Evolutionary conservation across 2,113 vertebrate genomes (phyloP).

Genomic region (Ptyas mucosa): DNA sequence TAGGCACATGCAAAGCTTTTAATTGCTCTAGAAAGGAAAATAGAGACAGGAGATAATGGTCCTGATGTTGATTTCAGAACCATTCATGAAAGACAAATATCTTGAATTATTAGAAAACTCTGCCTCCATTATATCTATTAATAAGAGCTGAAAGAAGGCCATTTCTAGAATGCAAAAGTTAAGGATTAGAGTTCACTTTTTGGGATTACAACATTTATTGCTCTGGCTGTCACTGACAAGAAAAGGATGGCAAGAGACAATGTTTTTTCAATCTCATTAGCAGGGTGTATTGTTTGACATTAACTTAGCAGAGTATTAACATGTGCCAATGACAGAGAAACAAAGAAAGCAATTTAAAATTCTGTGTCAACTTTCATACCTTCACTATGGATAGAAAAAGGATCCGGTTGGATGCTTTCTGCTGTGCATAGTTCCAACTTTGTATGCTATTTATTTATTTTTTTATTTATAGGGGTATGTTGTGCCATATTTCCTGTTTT

Average conservation of each 20-base stretch:
- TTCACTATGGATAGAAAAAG: constrained; percentile 22
- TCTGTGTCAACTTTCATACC: constrained; percentile 49
- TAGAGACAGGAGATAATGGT: constrained; percentile 55
- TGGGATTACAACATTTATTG: constrained; percentile 64
- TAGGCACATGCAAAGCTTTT: constrained; percentile 22
- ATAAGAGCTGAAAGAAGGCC: constrained; percentile 54
- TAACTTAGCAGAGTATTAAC: constrained; percentile 62
- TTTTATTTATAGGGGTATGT: constrained; percentile 7
- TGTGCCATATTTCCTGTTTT: background rate
- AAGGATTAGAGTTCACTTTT: constrained; percentile 64
- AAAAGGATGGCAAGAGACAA: constrained; percentile 68
- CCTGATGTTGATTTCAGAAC: constrained; percentile 57
- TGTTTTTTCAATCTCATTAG: constrained; percentile 70
- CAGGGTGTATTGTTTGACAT: constrained; percentile 58
- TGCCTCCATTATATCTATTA: constrained; percentile 65
- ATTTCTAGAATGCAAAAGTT: constrained; percentile 67
- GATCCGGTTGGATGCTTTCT: constrained; percentile 14
- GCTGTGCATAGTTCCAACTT: background rate
- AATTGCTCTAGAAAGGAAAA: constrained; percentile 16
- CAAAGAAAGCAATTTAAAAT: constrained; percentile 57
- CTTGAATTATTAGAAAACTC: constrained; percentile 58
- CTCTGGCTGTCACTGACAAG: constrained; percentile 74
- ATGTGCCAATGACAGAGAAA: constrained; percentile 14
- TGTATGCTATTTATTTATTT: constrained; percentile 26
- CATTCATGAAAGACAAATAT: constrained; percentile 42